phyloP scores from a whole-genome alignment of 2,888 invertebrate genomes.

The Acanthoscelides obtectus region DNA sequence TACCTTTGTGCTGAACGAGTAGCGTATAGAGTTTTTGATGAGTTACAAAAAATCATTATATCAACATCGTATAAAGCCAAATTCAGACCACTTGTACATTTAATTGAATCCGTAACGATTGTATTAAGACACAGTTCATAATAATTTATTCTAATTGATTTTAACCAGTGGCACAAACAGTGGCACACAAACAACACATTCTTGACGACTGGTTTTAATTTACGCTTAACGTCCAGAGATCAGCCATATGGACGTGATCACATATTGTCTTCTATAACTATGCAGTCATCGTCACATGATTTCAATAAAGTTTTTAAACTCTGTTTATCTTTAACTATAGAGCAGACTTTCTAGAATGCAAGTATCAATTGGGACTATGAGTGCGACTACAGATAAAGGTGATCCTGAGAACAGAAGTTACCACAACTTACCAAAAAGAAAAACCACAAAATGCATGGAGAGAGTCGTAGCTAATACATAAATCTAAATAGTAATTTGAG shows the following conservation, averaged over 20 bases:
- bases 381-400: too few species aligned
- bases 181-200: conserved; percentile 21
- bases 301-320: not conserved
- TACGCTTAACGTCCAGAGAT: not conserved
- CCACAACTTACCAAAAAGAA: too few species aligned
- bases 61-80: not conserved
- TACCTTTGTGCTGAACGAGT: too few species aligned
- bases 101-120: conserved; percentile 13
- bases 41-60: not conserved
- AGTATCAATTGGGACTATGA: too few species aligned
- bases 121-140: conserved; percentile 16
- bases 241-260: not conserved
- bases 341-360: too few species aligned
- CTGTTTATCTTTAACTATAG: too few species aligned
- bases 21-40: not conserved
- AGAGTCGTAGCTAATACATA: too few species aligned
- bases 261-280: not conserved
- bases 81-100: not conserved
- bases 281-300: not conserved
- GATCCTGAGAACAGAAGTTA: too few species aligned
- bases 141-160: conserved; percentile 23
- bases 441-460: too few species aligned
- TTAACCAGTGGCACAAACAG: conserved; percentile 25
- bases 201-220: conserved; percentile 13
- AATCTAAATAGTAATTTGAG: too few species aligned